Evolutionary conservation across 2,888 invertebrate species (phyloP), one percentile per base, ranked within the genome.

Genomic region (Diabrotica balteata): DNA sequence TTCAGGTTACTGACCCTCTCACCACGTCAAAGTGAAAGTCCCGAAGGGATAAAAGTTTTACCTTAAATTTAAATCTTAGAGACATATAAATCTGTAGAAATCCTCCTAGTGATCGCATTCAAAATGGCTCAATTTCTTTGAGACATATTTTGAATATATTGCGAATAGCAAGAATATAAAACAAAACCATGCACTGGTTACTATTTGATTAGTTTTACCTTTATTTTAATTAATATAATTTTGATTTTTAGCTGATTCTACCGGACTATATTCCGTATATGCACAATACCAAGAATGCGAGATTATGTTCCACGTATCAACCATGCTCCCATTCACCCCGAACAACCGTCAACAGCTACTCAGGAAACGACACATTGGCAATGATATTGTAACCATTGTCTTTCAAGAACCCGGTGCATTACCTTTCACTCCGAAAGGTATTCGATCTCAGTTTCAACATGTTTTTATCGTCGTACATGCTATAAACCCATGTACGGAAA

Each of bases 301-400:
- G 86, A 90, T 98, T 53, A 97, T 97, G 93, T 98, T 98, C 84
- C 98, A 98, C 84, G 97, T 98, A 4, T 97, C 97, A 1, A 97
- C 97, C 5, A 91, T 97, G 90, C 89, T 98, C 73, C 98, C 98
- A 5, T 97, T 95, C 83, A 97, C 97, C 52, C 93, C 96, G 62
- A 97, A 95, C 84, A 98, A 98, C 85, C 88, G 94, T 71, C 97
- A 98, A 82, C 97, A 97, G 88, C 86, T 98, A 76, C 86, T 97
- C 76, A 88, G 98, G 73, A 98, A 98, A 84, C 90, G 98, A 43
- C 97, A 98, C 85, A 97, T 98, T 80, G 98, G 98, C 76, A 98
- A 98, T 83, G 97, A 98, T 85, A 97, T 98, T 81, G 97, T 98
- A 61, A 98, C 97, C 10, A 94, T 98, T 77, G 94, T 98, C 67